These are phyloP conservation scores for Sebastes cheni DNA, from an alignment of 2,797 vertebrate genomes.

Conservation along the genomic window DNA sequence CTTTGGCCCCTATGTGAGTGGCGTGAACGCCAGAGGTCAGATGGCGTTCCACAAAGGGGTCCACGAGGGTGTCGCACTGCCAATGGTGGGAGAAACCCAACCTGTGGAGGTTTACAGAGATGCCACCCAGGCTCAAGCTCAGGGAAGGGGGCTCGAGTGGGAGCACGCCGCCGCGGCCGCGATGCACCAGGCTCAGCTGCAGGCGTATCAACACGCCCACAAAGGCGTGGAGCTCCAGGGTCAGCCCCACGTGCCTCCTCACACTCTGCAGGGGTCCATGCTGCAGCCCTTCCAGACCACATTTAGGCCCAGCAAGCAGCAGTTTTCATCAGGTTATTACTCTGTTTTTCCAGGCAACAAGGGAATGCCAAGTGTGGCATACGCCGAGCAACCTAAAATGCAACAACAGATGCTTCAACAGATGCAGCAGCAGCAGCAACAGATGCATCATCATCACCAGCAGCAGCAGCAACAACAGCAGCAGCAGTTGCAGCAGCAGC, in stretches of 20 bases:
- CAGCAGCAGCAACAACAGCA: constrained; percentile 78
- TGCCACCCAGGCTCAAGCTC: constrained; percentile 60
- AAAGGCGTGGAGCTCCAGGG: constrained; percentile 70
- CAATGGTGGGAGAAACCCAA: constrained; percentile 83
- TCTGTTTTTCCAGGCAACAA: constrained; percentile 87
- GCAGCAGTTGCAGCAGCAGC: constrained; percentile 80
- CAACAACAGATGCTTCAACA: constrained; percentile 76
- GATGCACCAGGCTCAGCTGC: constrained; percentile 79
- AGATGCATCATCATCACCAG: constrained; percentile 80
- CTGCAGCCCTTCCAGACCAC: constrained; percentile 90
- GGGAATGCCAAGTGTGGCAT: constrained; percentile 77
- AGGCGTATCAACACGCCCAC: constrained; percentile 82
- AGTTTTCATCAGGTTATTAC: constrained; percentile 81
- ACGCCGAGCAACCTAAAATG: constrained; percentile 76
- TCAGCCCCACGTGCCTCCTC: constrained; percentile 61
- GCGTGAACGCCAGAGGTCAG: constrained; percentile 75
- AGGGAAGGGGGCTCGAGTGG: constrained; percentile 80
- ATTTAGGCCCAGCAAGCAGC: constrained; percentile 88
- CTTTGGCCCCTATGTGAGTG: constrained; percentile 83
- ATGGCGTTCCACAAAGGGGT: constrained; percentile 78
- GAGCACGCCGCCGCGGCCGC: constrained; percentile 67
- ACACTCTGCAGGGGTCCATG: constrained; percentile 73
- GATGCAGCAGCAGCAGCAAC: constrained; percentile 72
- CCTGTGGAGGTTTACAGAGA: constrained; percentile 78
- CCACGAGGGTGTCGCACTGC: constrained; percentile 70